A percentile compares a stretch with the other conserved stretches of the same genome.
Conservation (phyloP, 2,797 vertebrate genomes). For the Neoniphon sammara region DNA sequence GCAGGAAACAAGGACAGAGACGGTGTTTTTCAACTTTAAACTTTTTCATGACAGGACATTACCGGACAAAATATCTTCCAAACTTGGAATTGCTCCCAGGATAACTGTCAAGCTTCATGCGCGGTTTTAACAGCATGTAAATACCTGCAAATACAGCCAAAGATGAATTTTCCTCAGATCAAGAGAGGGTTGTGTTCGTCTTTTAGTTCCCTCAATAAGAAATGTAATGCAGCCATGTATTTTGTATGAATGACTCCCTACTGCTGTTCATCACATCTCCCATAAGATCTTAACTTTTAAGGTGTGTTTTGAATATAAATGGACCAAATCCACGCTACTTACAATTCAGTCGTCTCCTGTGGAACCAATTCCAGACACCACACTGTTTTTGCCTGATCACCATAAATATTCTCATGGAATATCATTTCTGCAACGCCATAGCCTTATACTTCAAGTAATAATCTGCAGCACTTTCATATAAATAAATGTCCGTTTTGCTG, state of each 20-base stretch:
- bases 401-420: slow-evolving; percentile 9
- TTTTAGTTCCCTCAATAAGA: slow-evolving; percentile 12
- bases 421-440: slow-evolving; percentile 40
- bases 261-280: slow-evolving; percentile 42
- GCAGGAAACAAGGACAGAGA: slow-evolving; percentile 46
- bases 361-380: slow-evolving; percentile 20
- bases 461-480: too few species aligned
- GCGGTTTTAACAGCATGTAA: slow-evolving; percentile 41
- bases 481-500: too few species aligned
- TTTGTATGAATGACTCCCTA: neutral
- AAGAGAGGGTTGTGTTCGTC: slow-evolving; percentile 8
- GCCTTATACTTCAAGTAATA: slow-evolving; percentile 12
- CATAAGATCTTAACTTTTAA: slow-evolving; percentile 20
- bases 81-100: slow-evolving; percentile 33
- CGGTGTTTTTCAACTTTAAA: slow-evolving; percentile 45
- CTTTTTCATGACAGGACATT: slow-evolving; percentile 43
- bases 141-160: slow-evolving; percentile 21
- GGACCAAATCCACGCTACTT: neutral
- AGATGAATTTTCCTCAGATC: slow-evolving; percentile 28
- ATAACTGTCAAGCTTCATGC: slow-evolving; percentile 24
- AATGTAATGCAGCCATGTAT: slow-evolving; percentile 14
- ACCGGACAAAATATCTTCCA: slow-evolving; percentile 31
- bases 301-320: slow-evolving; percentile 38
- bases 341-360: neutral
- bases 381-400: slow-evolving; percentile 9